A percentile compares a stretch with the other conserved stretches of the same genome.
phyloP scores from a whole-genome alignment of 1,140 invertebrate species.

The Atopsyche davidsoni region DNA sequence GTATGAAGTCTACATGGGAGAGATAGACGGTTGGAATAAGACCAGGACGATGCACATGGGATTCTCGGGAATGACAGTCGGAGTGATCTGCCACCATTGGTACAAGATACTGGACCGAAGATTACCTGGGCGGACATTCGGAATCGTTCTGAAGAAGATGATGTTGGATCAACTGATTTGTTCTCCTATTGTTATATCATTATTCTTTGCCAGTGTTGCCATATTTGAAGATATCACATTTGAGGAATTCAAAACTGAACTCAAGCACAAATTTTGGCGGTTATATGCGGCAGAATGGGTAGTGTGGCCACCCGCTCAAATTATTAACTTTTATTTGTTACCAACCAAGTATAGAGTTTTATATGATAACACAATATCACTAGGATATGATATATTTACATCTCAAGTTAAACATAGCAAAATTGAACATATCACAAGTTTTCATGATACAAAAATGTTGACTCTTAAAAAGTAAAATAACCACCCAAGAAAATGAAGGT shows the following conservation, averaged over 20 bases:
- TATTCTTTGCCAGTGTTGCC: conserved; percentile 75
- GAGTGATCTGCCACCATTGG: conserved; percentile 82
- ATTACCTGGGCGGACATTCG: conserved; percentile 62
- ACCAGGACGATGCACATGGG: conserved; percentile 73
- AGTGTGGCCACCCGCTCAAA: conserved; percentile 69
- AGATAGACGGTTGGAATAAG: conserved; percentile 57
- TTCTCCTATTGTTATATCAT: conserved; percentile 75
- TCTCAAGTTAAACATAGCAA: conserved; percentile 76
- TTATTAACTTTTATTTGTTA: conserved; percentile 79
- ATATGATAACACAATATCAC: conserved; percentile 85
- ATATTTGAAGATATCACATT: conserved; percentile 61
- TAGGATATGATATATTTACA: conserved; percentile 89
- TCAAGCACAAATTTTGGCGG: conserved; percentile 70
- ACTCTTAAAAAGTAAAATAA: too few relatives aligned
- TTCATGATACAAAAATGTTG: too few relatives aligned
- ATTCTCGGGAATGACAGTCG: conserved; percentile 69
- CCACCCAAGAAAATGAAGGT: too few relatives aligned
- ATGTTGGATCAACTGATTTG: conserved; percentile 82
- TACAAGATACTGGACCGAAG: conserved; percentile 57
- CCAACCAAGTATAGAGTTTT: conserved; percentile 78
- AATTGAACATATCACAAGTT: conserved; percentile 10
- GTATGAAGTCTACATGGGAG: conserved; percentile 66
- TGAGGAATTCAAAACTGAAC: conserved; percentile 61
- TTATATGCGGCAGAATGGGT: conserved; percentile 78
- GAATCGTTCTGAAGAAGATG: conserved; percentile 76